A percentile compares a stretch with the other conserved stretches of the same genome.
Conservation (phyloP, 2,888 invertebrate species). For the Pegoplata infirma region DNA sequence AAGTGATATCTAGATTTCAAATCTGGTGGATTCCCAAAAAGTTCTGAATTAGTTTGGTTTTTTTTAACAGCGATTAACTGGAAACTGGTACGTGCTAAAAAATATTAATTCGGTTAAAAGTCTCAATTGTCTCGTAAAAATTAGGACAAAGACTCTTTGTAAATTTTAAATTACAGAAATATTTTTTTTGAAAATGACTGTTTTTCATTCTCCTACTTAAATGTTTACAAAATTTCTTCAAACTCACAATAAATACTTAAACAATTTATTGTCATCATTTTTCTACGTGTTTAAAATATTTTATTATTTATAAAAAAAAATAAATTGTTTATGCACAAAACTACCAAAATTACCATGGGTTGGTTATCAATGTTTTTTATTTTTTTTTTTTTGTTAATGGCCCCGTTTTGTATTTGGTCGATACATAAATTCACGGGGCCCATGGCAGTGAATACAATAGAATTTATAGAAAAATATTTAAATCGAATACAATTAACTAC, state of each 20-base stretch:
- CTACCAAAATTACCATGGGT: neutral
- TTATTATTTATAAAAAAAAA: slow-evolving; percentile 26
- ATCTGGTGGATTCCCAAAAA: too few species aligned
- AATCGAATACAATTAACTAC: neutral
- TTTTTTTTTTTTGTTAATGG: neutral
- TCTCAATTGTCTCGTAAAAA: too few species aligned
- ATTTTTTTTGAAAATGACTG: neutral
- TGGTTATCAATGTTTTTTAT: neutral
- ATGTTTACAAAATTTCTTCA: neutral
- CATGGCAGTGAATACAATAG: slow-evolving; percentile 4
- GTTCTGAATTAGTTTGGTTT: too few species aligned
- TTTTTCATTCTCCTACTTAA: too few species aligned
- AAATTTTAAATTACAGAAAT: neutral
- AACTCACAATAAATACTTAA: neutral
- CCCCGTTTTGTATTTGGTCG: neutral
- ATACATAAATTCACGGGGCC: neutral
- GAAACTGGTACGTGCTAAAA: too few species aligned
- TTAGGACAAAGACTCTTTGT: too few species aligned
- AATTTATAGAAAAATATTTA: neutral
- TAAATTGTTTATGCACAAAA: neutral
- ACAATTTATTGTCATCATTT: slow-evolving; percentile 38
- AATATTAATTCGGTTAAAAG: too few species aligned
- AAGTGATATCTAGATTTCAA: too few species aligned
- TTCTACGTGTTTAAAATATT: slow-evolving; percentile 54
- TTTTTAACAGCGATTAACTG: too few species aligned